Percentiles rank a stretch among this genome's conserved stretches.
These are phyloP conservation scores for Paracentrotus lividus DNA, from an alignment of 53 echinoderm and acorn worm species.

Conservation along the genomic window DNA sequence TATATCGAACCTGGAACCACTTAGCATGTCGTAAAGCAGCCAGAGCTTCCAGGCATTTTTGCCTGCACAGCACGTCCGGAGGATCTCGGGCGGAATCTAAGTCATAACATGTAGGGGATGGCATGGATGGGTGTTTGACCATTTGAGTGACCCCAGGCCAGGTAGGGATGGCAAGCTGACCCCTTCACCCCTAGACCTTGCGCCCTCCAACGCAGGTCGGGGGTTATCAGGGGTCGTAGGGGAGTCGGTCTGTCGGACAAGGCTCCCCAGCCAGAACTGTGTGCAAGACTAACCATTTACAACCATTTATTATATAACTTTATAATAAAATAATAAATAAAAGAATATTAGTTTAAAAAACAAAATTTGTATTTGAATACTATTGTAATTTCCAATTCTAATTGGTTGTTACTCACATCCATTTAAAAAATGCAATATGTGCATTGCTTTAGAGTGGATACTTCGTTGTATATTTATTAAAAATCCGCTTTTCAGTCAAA, in stretches of 20 bases:
- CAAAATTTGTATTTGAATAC: background rate
- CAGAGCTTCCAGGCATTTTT: conserved; percentile 99
- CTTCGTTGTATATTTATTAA: background rate
- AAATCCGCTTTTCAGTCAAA: background rate
- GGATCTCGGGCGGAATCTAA: conserved; percentile 98
- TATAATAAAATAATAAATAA: conserved; percentile 12
- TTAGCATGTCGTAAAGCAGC: conserved; percentile 99
- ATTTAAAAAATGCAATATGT: background rate
- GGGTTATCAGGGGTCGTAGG: conserved; percentile 58
- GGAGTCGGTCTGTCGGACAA: conserved; percentile 70
- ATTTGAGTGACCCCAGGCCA: conserved; percentile 62
- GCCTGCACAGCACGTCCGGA: conserved; percentile 99
- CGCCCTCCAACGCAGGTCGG: conserved; percentile 62
- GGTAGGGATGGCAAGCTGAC: conserved; percentile 69
- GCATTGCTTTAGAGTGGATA: background rate
- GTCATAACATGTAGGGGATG: conserved; percentile 71
- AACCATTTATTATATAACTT: background rate
- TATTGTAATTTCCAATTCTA: background rate
- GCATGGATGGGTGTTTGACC: conserved; percentile 99
- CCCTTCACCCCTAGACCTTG: conserved; percentile 58
- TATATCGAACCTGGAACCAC: conserved; percentile 99
- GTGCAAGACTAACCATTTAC: conserved; percentile 4
- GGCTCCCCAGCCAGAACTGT: conserved; percentile 49
- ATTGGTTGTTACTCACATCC: background rate
- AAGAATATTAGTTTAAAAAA: background rate